phyloP scores from a whole-genome alignment of 2,797 vertebrate species.

The Chlorospingus semifuscus region DNA sequence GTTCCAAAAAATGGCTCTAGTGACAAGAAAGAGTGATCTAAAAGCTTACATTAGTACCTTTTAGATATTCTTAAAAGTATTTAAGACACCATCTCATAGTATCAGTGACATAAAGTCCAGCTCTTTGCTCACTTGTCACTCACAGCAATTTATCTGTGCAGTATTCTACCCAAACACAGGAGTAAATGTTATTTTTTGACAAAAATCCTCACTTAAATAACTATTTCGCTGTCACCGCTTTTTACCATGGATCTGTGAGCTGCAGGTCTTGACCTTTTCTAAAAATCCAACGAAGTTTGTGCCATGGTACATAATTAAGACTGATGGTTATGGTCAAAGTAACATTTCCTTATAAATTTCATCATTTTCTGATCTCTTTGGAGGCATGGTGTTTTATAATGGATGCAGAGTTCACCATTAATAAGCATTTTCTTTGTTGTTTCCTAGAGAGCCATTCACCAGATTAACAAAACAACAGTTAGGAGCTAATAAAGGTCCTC shows the following conservation, averaged over 20 bases:
- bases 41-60: neutral
- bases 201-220: neutral
- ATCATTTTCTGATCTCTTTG: slow-evolving; percentile 60
- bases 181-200: neutral
- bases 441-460: slow-evolving; percentile 67
- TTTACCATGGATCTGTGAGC: neutral
- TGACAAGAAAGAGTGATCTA: neutral
- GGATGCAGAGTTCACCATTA: slow-evolving; percentile 60
- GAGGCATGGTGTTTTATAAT: slow-evolving; percentile 50
- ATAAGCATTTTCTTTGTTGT: slow-evolving; percentile 66
- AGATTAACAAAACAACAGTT: slow-evolving; percentile 68
- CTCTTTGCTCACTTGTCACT: neutral
- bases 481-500: slow-evolving; percentile 49
- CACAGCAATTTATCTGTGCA: neutral
- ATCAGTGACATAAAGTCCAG: neutral
- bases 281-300: neutral
- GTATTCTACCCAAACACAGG: neutral
- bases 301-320: slow-evolving; percentile 53
- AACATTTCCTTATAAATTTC: slow-evolving; percentile 58
- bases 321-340: slow-evolving; percentile 42
- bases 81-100: neutral
- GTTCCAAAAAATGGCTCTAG: neutral
- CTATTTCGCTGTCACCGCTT: neutral
- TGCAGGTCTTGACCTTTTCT: neutral
- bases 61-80: neutral